Base-by-base conservation (phyloP, 2,113 vertebrate species). In the Murina feae region DNA sequence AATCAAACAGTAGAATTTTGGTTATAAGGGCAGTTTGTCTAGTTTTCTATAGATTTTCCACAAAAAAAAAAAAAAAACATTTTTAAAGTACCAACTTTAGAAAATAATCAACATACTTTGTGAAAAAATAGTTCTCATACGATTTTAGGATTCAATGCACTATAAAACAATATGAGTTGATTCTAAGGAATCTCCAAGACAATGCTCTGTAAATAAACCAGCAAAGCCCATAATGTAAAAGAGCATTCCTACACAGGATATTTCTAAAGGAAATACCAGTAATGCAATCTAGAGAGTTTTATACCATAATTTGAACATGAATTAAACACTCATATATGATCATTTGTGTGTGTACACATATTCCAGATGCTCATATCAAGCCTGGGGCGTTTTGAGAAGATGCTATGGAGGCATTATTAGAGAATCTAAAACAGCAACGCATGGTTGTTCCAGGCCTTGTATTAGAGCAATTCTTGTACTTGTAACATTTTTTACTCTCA, bases 41-140 rank as follows among this genome's bases (percentile, higher is more conserved):
- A 37, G 5, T 63, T 78, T 84, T 68, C 25, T 65, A 32, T 9
- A 92, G 47, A 53, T 23, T 68, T 82, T 85, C 20, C 25, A 83
- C n/a, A n/a, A n/a, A n/a, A n/a, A n/a, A n/a, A n/a, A n/a, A n/a
- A n/a, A 63, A 1, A 0, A 74, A 65, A 55, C n/a, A n/a, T 11
- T 86, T 18, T 60, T 74, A 12, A 86, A 85, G 75, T 66, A 68
- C 4, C 35, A 93, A n/a, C 42, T 69, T 91, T 80, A 74, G 25
- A 83, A 89, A 69, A 65, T 35, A 78, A 30, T 75, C 28, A 89
- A 7, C 4, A 42, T 58, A 58, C 82, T 92, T 53, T 37, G 3
- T 63, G 11, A 79, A 32, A 55, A 94, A 90, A 92, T 78, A 49
- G 9, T 84, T 75, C 6, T 87, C 17, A 88, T 1, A 9, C 49